Conservation (phyloP, 64 coral and sea anemone genomes). For the Cladopsammia gracilis region DNA sequence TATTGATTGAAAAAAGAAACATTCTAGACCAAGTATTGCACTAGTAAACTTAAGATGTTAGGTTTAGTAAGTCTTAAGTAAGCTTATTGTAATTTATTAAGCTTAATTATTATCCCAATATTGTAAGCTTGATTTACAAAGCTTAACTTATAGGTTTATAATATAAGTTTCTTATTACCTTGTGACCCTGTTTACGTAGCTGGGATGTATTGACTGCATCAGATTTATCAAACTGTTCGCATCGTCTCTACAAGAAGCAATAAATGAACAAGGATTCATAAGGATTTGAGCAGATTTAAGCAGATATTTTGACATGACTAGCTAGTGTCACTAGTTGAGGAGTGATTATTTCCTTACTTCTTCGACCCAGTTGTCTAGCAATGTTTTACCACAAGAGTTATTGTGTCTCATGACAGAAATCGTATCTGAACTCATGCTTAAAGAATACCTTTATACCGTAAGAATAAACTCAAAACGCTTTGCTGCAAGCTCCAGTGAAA, state of each 20-base stretch:
- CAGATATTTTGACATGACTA: not conserved
- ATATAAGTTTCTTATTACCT: slow-evolving; percentile 33
- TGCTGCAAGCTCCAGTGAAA: too few relatives aligned
- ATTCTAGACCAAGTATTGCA: too few relatives aligned
- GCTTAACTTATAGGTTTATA: too few relatives aligned
- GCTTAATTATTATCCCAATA: too few relatives aligned
- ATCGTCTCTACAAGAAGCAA: slow-evolving; percentile 74
- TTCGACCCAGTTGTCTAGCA: slow-evolving; percentile 99
- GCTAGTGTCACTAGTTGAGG: too few relatives aligned
- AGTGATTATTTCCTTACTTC: slow-evolving; percentile 71
- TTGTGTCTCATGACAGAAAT: slow-evolving; percentile 85
- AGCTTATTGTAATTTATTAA: too few relatives aligned
- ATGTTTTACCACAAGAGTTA: slow-evolving; percentile 92
- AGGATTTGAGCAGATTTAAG: not conserved
- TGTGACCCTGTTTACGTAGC: slow-evolving; percentile 91
- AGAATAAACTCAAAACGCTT: not conserved
- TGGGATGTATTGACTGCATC: slow-evolving; percentile 55
- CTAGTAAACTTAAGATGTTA: too few relatives aligned
- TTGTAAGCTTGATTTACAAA: too few relatives aligned
- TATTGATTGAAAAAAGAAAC: too few relatives aligned
- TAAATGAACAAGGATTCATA: not conserved
- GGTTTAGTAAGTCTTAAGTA: too few relatives aligned
- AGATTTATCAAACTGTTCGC: slow-evolving; percentile 88
- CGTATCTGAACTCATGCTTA: slow-evolving; percentile 60
- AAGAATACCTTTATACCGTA: not conserved